A percentile compares a stretch with the other conserved stretches of the same genome.
These are phyloP conservation scores for Myocastor coypus DNA, from an alignment of 2,113 vertebrate species.

Conservation along the genomic window DNA sequence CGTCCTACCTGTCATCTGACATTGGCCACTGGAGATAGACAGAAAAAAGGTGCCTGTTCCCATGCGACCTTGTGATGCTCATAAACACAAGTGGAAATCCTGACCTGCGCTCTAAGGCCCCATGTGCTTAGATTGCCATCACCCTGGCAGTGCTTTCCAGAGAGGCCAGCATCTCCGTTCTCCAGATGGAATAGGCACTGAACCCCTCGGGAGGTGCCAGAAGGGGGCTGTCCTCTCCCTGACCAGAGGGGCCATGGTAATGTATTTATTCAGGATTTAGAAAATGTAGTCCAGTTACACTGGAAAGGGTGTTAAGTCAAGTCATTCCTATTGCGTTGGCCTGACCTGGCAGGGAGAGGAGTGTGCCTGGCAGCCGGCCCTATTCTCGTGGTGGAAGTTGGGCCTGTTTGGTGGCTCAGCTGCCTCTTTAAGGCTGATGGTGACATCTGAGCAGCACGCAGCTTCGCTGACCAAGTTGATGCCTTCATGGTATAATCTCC, in stretches of 20 bases:
- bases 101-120: conserved; percentile 84
- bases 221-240: conserved; percentile 86
- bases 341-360: conserved; percentile 74
- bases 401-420: conserved; percentile 70
- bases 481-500: conserved; percentile 47
- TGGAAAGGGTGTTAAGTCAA: conserved; percentile 87
- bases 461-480: neutral
- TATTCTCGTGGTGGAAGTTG: conserved; percentile 23
- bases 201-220: conserved; percentile 87
- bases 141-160: conserved; percentile 84
- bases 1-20: accelerated
- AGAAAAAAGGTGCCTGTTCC: conserved; percentile 67
- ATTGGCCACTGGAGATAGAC: neutral
- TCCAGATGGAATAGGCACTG: conserved; percentile 85
- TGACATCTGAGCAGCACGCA: neutral
- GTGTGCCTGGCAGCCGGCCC: neutral
- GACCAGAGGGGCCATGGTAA: conserved; percentile 85
- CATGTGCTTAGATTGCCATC: conserved; percentile 87
- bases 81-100: conserved; percentile 86
- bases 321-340: conserved; percentile 87
- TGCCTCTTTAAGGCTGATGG: conserved; percentile 9
- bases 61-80: conserved; percentile 77
- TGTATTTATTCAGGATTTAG: conserved; percentile 90
- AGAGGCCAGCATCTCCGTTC: conserved; percentile 85
- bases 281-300: conserved; percentile 89